phyloP scores from a whole-genome alignment of 2,797 vertebrate species.

The Xenops minutus region DNA sequence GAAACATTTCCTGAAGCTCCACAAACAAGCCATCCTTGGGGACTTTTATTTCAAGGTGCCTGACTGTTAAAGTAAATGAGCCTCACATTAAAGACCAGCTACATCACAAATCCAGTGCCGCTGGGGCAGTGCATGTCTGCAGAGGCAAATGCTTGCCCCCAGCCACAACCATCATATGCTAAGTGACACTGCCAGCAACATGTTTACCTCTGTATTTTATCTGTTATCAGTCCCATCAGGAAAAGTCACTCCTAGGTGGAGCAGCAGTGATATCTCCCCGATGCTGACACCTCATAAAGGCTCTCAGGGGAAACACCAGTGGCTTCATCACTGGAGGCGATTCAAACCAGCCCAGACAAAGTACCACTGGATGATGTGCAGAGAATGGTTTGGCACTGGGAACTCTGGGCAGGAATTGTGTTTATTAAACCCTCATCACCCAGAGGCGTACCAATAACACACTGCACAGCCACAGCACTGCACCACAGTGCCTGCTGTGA shows the following conservation, averaged over 20 bases:
- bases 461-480: slow-evolving; percentile 1
- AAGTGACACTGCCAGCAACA: not conserved
- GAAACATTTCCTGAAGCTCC: slow-evolving; percentile 63
- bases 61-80: slow-evolving; percentile 73
- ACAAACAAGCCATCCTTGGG: slow-evolving; percentile 68
- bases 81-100: slow-evolving; percentile 65
- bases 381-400: not conserved
- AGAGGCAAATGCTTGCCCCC: not conserved
- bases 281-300: slow-evolving; percentile 30
- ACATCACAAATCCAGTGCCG: slow-evolving; percentile 6
- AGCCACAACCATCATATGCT: not conserved
- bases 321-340: not conserved
- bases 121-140: slow-evolving; percentile 3
- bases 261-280: not conserved
- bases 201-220: slow-evolving; percentile 19
- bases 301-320: not conserved
- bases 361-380: not conserved
- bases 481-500: not conserved
- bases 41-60: slow-evolving; percentile 71
- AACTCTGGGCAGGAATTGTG: not conserved
- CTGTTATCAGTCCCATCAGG: slow-evolving; percentile 18
- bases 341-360: slow-evolving; percentile 16
- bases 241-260: slow-evolving; percentile 16
- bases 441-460: not conserved
- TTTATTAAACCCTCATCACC: not conserved